Percentiles rank a stretch among this genome's conserved stretches.
Evolutionary conservation across 2,113 vertebrate genomes (phyloP).

Genomic region (Pachypanchax playfairii): DNA sequence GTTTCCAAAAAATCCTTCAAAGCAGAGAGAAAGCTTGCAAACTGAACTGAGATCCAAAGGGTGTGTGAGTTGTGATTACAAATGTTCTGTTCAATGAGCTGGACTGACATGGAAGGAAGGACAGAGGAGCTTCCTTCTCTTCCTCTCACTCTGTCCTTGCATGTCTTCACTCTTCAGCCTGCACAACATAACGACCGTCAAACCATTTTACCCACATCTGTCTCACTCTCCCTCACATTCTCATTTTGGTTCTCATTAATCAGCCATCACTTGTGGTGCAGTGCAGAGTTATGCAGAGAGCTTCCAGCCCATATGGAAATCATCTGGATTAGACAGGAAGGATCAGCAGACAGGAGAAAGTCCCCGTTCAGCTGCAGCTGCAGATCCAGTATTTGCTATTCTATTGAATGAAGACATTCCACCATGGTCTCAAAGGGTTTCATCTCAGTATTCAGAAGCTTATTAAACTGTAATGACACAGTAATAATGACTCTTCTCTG

Average conservation of each 20-base stretch:
- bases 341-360: conserved; percentile 11
- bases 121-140: conserved; percentile 30
- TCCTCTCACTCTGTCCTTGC: not conserved
- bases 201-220: not conserved
- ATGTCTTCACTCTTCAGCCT: conserved; percentile 5
- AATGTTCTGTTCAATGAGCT: too few species aligned
- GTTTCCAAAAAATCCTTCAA: too few species aligned
- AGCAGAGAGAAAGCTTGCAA: too few species aligned
- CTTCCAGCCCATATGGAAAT: conserved; percentile 52
- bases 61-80: too few species aligned
- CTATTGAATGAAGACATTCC: conserved; percentile 7
- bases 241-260: conserved; percentile 34
- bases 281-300: conserved; percentile 11
- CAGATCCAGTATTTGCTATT: not conserved
- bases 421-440: conserved; percentile 1
- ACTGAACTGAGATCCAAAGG: too few species aligned
- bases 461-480: not conserved
- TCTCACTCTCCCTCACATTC: conserved; percentile 4
- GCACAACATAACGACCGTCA: not conserved
- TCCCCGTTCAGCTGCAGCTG: conserved; percentile 19
- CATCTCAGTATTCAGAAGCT: not conserved
- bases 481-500: too few species aligned
- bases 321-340: too few species aligned
- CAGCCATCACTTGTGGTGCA: conserved; percentile 19
- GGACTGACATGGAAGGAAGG: too few species aligned